Percentiles rank a stretch among this genome's conserved stretches.
phyloP scores from a whole-genome alignment of 2,888 invertebrate species.

The Epinotia brunnichana region DNA sequence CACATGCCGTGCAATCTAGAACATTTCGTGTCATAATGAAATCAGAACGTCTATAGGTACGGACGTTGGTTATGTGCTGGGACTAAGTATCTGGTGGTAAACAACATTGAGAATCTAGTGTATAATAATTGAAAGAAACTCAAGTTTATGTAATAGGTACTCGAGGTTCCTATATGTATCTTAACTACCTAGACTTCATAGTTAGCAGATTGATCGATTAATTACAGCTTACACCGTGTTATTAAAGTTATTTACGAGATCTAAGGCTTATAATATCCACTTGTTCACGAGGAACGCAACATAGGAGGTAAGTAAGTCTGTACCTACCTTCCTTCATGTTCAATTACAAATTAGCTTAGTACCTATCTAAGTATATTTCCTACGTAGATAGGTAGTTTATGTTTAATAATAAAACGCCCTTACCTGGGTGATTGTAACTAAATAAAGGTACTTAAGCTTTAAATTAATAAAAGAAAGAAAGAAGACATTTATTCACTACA shows the following conservation, averaged over 20 bases:
- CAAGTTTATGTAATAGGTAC: no score
- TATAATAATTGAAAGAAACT: not conserved
- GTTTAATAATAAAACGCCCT: no score
- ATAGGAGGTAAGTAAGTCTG: not conserved
- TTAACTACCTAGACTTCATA: slow-evolving; percentile 3
- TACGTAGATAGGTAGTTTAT: not conserved
- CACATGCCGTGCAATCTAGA: no score
- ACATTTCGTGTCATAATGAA: no score
- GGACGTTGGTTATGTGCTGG: no score
- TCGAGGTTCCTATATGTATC: not conserved
- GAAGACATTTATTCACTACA: no score
- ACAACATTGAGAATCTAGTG: slow-evolving; percentile 9
- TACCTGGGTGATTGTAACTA: no score
- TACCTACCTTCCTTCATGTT: slow-evolving; percentile 1
- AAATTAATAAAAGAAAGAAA: no score
- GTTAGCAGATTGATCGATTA: slow-evolving; percentile 42
- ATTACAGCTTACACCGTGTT: slow-evolving; percentile 33
- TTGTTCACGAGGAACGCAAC: slow-evolving; percentile 8
- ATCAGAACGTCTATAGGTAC: no score
- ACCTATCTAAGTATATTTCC: not conserved
- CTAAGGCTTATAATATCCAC: slow-evolving; percentile 12
- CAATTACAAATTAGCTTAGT: slow-evolving; percentile 2
- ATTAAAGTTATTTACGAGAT: slow-evolving; percentile 41
- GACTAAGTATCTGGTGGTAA: not conserved
- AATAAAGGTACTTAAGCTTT: no score